Conservation (phyloP, 2,888 invertebrate genomes). For the Gymnoscelis rufifasciata region DNA sequence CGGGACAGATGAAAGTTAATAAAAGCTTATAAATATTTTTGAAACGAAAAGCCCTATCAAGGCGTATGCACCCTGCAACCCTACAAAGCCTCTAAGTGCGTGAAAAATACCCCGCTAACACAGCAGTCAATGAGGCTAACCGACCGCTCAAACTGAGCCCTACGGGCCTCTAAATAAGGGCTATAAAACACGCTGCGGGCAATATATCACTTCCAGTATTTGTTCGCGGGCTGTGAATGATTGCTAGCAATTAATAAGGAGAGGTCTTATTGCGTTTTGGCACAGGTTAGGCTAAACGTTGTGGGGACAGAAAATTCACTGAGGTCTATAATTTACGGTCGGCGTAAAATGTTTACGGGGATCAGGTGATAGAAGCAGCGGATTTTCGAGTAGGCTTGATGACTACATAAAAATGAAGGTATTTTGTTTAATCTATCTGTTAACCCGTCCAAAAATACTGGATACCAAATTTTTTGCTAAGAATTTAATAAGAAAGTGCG, state of each 20-base stretch:
- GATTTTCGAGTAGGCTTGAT: too few relatives aligned
- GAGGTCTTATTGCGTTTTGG: conserved; percentile 46
- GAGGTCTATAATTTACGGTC: too few relatives aligned
- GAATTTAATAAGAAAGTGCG: too few relatives aligned
- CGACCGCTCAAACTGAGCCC: conserved; percentile 21
- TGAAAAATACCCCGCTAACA: conserved; percentile 27
- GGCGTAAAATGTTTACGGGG: too few relatives aligned
- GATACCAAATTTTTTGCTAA: too few relatives aligned
- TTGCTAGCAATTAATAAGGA: conserved; percentile 51
- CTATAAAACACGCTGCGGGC: conserved; percentile 38
- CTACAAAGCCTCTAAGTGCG: conserved; percentile 7
- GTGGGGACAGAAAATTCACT: neutral
- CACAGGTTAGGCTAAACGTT: conserved; percentile 1
- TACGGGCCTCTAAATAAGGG: conserved; percentile 10
- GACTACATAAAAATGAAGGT: too few relatives aligned
- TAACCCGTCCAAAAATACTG: too few relatives aligned
- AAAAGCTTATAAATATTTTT: neutral
- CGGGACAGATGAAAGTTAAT: too few relatives aligned
- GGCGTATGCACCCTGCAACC: conserved; percentile 4
- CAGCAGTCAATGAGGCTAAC: conserved; percentile 10
- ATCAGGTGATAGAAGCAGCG: too few relatives aligned
- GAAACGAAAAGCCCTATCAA: conserved; percentile 1
- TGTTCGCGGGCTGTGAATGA: conserved; percentile 55
- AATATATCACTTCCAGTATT: conserved; percentile 51
- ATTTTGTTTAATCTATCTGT: too few relatives aligned